Conservation (phyloP, 2,888 invertebrate genomes). For the Drosophila rellima region DNA sequence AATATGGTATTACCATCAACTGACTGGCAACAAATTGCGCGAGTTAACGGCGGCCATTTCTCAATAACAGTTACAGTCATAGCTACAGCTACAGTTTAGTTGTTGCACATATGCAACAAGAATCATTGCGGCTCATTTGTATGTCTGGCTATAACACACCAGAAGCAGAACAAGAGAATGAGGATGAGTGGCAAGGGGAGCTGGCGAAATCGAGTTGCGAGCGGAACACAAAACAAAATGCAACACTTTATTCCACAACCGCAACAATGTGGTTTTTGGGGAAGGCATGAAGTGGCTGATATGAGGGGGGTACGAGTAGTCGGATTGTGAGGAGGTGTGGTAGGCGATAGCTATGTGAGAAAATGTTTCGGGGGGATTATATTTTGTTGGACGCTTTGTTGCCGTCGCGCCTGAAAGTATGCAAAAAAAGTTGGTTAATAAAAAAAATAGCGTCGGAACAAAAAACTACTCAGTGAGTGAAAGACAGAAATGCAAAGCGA, state of each 20-base stretch:
- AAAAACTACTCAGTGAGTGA: slow-evolving; percentile 23
- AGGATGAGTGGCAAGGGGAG: background rate
- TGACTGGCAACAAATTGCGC: slow-evolving; percentile 67
- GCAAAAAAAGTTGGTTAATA: slow-evolving; percentile 46
- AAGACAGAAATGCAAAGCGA: background rate
- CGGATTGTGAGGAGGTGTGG: slow-evolving; percentile 5
- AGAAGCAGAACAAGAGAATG: background rate
- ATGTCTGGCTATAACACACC: slow-evolving; percentile 35
- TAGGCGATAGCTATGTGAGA: slow-evolving; percentile 30
- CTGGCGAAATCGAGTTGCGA: slow-evolving; percentile 19
- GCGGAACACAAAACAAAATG: slow-evolving; percentile 58
- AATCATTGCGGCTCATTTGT: slow-evolving; percentile 58
- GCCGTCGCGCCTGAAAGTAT: slow-evolving; percentile 60
- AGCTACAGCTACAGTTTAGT: slow-evolving; percentile 58
- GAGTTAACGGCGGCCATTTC: slow-evolving; percentile 46
- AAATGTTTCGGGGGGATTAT: slow-evolving; percentile 31
- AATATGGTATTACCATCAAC: slow-evolving; percentile 6
- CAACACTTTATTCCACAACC: slow-evolving; percentile 69
- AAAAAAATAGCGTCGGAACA: slow-evolving; percentile 38
- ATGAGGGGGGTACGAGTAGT: background rate
- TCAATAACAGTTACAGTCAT: slow-evolving; percentile 25
- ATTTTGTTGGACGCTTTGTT: slow-evolving; percentile 18
- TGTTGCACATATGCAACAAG: slow-evolving; percentile 69
- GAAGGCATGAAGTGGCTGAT: background rate
- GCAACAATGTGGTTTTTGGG: slow-evolving; percentile 59